Evolutionary conservation across 2,797 vertebrate genomes (phyloP), one percentile per base, ranked within the genome.

Genomic region (Syndactyla subalaris): DNA sequence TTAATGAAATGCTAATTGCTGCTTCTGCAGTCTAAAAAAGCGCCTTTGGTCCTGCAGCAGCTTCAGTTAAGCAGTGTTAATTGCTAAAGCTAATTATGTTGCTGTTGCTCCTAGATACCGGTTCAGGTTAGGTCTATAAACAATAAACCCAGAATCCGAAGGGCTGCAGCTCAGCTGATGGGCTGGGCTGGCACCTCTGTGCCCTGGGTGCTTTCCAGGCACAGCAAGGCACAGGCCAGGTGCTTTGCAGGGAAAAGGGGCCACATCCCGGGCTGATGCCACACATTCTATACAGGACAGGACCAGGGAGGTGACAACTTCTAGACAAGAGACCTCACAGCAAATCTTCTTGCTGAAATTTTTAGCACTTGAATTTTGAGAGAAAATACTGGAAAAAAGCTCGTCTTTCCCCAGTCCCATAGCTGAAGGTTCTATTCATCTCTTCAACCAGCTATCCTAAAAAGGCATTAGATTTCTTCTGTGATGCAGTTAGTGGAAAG

Each of bases 1-100:
- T 84, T 86, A 93, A 93, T 75, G 91, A 96, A 93, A 95, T 9
- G 5, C 87, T 97, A 95, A 96, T 94, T 95, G 91, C 92, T 70
- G 58, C 88, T 89, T 86, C 59, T 93, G 62, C 76, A 62, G 85
- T 45, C 92, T 73, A 13, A 85, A 95, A 92, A 89, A 72, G 82
- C 27, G 82, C 67, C 78, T 92, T 93, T 90, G 87, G 94, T 96
- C 89, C 76, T 89, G 63, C 80, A 73, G 70, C 85, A 95, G 91
- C 89, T 78, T 78, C 82, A 75, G 85, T 71, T 96, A 93, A 92
- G 89, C 85, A 85, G 55, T 45, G 87, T 87, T 96, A 95, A 96
- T 96, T 96, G 95, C 85, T 57, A 88, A 55, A 84, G 87, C 87
- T 94, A 94, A 95, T 95, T 91, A 91, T 76, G 71, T 93, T 89